Percentiles rank a stretch among this genome's conserved stretches.
Evolutionary conservation across 2,888 invertebrate species (phyloP).

Genomic region (Parnassius orleans): DNA sequence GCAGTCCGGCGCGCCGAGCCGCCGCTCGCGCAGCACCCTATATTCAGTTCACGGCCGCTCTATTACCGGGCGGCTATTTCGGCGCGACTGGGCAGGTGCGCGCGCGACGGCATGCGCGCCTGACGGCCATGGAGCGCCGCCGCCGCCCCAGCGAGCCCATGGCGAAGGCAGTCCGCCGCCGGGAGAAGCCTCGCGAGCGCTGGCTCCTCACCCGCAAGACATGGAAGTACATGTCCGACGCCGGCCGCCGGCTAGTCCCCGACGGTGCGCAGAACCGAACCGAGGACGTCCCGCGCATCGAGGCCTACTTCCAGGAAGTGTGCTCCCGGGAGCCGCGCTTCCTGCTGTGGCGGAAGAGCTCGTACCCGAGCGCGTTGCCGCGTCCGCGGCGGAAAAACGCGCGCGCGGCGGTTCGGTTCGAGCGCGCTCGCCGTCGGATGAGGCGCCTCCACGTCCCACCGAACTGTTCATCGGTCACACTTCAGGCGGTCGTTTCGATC

Average conservation of each 20-base stretch:
- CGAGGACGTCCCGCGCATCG: slow-evolving; percentile 90
- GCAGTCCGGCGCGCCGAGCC: slow-evolving; percentile 46
- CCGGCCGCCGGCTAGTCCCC: slow-evolving; percentile 92
- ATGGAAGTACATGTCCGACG: slow-evolving; percentile 96
- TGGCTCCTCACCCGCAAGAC: slow-evolving; percentile 94
- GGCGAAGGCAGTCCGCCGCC: slow-evolving; percentile 77
- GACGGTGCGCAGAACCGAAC: slow-evolving; percentile 86
- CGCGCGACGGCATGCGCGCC: slow-evolving; percentile 50
- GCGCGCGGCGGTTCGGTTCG: slow-evolving; percentile 85
- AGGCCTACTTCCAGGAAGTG: slow-evolving; percentile 91
- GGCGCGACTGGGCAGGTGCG: slow-evolving; percentile 52
- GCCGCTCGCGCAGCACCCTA: slow-evolving; percentile 52
- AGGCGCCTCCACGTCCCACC: slow-evolving; percentile 77
- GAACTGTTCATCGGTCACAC: slow-evolving; percentile 74
- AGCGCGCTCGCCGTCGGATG: slow-evolving; percentile 84
- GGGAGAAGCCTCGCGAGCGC: slow-evolving; percentile 86
- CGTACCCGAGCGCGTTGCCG: slow-evolving; percentile 87
- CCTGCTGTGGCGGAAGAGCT: slow-evolving; percentile 90
- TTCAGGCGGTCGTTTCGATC: slow-evolving; percentile 84
- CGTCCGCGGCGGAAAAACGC: slow-evolving; percentile 79
- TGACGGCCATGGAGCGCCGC: slow-evolving; percentile 44
- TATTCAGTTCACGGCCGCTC: slow-evolving; percentile 79
- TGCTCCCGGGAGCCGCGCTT: slow-evolving; percentile 90
- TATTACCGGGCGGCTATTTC: slow-evolving; percentile 70
- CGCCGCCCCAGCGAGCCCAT: slow-evolving; percentile 53